Evolutionary conservation across 2,797 vertebrate species (phyloP), one percentile per base, ranked within the genome.

Genomic region (Chelidonichthys spinosus): DNA sequence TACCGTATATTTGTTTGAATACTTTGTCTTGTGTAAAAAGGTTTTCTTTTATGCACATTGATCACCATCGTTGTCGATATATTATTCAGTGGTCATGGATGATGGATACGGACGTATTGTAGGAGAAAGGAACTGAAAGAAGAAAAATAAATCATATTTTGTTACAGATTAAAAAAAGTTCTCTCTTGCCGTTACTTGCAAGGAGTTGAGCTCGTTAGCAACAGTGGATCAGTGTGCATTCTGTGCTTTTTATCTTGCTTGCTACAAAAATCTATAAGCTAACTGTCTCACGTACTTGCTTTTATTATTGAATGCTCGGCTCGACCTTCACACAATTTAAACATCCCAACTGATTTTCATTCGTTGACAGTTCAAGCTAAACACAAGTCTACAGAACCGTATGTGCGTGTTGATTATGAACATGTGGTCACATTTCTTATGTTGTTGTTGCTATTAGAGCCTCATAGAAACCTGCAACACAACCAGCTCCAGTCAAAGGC

Each of bases 401-500:
- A 2, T 66, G n/a, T 71, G 36, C 44, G 43, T 9, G 46, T 54
- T 9, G 18, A 32, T 11, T 11, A 40, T n/a, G 0, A 33, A 7
- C 25, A 3, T 32, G 17, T 42, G 10, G 53, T 52, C 6, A 36
- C 10, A 1, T 54, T 0, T 53, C 2, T 42, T 11, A 9, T 4
- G 56, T 42, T 14, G 2, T 9, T 36, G 11, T 68, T 59, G 17
- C 5, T 18, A 11, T 35, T 15, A 36, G 6, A 47, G 18, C 59
- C 15, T 25, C 17, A 6, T 10, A 44, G 35, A 78, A 81, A 56
- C 18, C 43, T 53, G 36, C 33, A 49, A 32, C 55, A 50, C 13
- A 52, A 39, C 32, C 2, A 10, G 25, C 53, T 84, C 14, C 6
- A 59, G 40, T 81, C 67, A 52, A 56, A 54, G 36, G 46, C 56